phyloP scores from a whole-genome alignment of 2,888 invertebrate genomes.

The Oligia fasciuncula region DNA sequence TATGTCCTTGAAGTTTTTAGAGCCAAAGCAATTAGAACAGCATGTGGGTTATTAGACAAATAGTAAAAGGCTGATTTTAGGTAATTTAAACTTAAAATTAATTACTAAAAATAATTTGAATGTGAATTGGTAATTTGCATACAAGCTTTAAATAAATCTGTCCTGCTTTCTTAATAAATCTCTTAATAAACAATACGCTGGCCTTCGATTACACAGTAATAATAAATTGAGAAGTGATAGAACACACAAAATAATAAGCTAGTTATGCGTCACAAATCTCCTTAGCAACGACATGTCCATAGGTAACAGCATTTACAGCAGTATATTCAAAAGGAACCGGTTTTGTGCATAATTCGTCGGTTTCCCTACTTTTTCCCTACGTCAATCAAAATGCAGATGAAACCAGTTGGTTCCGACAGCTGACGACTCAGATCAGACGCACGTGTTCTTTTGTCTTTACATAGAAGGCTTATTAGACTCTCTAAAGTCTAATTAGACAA shows the following conservation, averaged over 20 bases:
- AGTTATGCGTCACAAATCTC: background rate
- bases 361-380: background rate
- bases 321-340: constrained; percentile 1
- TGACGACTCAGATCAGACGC: background rate
- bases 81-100: too few species aligned
- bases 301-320: background rate
- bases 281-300: background rate
- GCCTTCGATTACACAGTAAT: background rate
- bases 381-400: background rate
- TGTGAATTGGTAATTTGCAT: background rate
- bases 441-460: constrained; percentile 6
- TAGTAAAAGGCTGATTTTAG: background rate
- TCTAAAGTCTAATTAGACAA: too few species aligned
- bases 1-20: constrained; percentile 3
- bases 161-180: background rate
- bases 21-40: background rate
- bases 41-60: background rate
- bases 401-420: constrained; percentile 24
- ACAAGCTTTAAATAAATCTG: background rate
- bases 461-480: background rate
- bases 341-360: background rate
- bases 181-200: too few species aligned
- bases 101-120: background rate
- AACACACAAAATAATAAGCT: background rate
- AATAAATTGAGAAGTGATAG: background rate